Evolutionary conservation across 2,888 invertebrate genomes (phyloP), one percentile per base, ranked within the genome.

Genomic region (Tholera decimalis): DNA sequence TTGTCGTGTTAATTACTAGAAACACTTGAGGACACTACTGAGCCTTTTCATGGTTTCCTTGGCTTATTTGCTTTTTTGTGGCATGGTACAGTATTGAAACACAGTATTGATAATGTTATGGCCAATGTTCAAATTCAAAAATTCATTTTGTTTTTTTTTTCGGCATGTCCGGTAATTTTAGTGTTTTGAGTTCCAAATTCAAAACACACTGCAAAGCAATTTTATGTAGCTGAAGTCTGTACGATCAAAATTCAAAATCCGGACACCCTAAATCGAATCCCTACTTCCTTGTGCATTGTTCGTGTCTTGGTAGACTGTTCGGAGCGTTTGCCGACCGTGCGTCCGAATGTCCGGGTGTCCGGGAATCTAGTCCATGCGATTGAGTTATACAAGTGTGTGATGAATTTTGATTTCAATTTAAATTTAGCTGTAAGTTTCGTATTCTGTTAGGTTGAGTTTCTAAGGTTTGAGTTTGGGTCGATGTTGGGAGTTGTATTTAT

Each of bases 341-440:
- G 64, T n/a, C n/a, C 62, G 56, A 33, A 1, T 68, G 30, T 51
- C 33, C 20, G 69, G 65, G 56, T 71, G 54, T 46, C 66, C 56
- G 70, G 58, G 56, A 73, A 73, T 81, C 84, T 83, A 82, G 55
- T 63, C 68, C 60, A 66, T 60, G 46, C 80, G 81, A 88, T 87
- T 85, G 69, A 74, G 83, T 85, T 85, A 82, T 70, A 72, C 78
- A 79, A 84, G 85, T 87, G 84, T 88, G 85, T 88, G 83, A 80
- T 83, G 82, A 84, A 86, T 84, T 85, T 68, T 79, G 85, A 88
- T 84, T 85, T 79, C 73, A 79, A 87, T 85, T 85, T 83, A 57
- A 85, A 83, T 84, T 83, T 55, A 83, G 44, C 50, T 41, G 22
- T n/a, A 41, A 43, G 49, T 66, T 80, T 67, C 49, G 43, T 61